Conservation (phyloP, 2,888 invertebrate genomes). For the Augochlorella aurata region DNA sequence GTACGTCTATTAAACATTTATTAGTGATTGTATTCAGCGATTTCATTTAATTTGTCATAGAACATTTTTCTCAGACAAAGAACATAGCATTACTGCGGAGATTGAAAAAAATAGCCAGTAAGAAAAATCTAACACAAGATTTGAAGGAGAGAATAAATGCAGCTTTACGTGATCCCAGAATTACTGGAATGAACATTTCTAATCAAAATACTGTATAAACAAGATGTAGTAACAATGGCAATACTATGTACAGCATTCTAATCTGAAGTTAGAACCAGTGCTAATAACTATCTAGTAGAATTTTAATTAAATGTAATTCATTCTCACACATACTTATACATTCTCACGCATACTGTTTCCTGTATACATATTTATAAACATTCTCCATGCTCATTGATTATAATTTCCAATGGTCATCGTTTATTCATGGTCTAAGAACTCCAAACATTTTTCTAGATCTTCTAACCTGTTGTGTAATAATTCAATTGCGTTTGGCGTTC, state of each 20-base stretch:
- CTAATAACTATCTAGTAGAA: background rate
- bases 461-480: constrained; percentile 57
- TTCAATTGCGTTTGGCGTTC: constrained; percentile 45
- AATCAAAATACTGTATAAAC: constrained; percentile 4
- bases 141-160: constrained; percentile 32
- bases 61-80: constrained; percentile 56
- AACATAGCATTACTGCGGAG: constrained; percentile 45
- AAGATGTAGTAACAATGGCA: background rate
- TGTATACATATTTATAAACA: background rate
- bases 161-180: constrained; percentile 29
- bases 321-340: no score
- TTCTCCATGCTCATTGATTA: background rate
- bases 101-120: constrained; percentile 43
- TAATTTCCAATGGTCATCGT: constrained; percentile 1
- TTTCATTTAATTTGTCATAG: background rate
- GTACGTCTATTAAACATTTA: constrained; percentile 26
- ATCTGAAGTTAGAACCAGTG: background rate
- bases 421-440: constrained; percentile 35
- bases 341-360: background rate
- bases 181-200: background rate
- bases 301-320: constrained; percentile 1
- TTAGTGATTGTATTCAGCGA: background rate
- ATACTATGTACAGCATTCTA: background rate
- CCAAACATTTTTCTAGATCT: constrained; percentile 52
- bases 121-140: constrained; percentile 26